Evolutionary conservation across 2,113 vertebrate species (phyloP).

Genomic region (Thermophis baileyi): DNA sequence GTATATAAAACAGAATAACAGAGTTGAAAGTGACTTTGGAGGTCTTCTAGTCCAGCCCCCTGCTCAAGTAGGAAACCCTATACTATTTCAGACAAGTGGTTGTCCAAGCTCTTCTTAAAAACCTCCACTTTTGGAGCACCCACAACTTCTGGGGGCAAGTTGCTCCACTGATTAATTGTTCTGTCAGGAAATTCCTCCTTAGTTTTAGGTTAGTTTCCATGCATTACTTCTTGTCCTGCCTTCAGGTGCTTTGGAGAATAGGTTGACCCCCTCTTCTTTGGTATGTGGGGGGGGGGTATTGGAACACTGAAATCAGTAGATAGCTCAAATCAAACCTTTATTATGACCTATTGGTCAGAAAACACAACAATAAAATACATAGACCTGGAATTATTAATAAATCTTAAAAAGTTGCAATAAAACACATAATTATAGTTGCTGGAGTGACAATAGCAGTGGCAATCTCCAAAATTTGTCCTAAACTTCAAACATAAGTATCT

Average conservation of each 20-base stretch:
- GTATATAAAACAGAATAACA: neutral
- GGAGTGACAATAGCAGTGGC: neutral
- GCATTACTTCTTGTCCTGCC: too few relatives aligned
- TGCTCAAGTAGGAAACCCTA: neutral
- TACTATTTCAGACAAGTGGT: neutral
- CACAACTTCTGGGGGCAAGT: neutral
- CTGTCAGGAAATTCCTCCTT: neutral
- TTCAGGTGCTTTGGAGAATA: too few relatives aligned
- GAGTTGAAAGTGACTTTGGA: neutral
- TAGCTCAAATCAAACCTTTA: neutral
- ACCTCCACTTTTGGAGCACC: fast-evolving
- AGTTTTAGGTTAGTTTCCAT: too few relatives aligned
- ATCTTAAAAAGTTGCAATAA: neutral
- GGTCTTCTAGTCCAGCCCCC: neutral
- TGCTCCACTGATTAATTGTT: too few relatives aligned
- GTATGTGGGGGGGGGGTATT: too few relatives aligned
- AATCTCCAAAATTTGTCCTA: neutral
- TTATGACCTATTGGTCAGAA: neutral
- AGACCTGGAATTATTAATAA: neutral
- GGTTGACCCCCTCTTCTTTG: neutral
- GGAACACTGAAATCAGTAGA: neutral
- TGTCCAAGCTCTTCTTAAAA: neutral
- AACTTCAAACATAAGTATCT: neutral
- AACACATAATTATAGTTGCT: neutral
- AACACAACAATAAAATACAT: neutral